phyloP scores from a whole-genome alignment of 37 sponge, comb jelly and placozoan species.

The Mnemiopsis leidyi region DNA sequence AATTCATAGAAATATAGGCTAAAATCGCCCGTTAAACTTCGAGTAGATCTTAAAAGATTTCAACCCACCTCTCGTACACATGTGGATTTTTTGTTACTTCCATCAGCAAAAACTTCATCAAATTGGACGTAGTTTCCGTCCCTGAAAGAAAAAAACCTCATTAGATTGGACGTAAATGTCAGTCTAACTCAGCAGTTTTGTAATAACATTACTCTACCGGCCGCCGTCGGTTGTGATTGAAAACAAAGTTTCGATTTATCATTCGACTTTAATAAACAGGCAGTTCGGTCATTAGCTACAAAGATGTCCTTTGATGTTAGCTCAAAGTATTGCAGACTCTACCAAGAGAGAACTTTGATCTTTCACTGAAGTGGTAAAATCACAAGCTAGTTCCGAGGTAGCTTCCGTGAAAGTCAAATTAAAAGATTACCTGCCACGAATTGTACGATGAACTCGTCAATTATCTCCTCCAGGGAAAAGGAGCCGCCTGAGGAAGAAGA shows the following conservation, averaged over 20 bases:
- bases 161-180: neutral
- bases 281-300: neutral
- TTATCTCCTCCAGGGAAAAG: conserved; percentile 40
- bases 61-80: conserved; percentile 13
- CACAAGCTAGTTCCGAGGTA: neutral
- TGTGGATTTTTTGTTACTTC: conserved; percentile 24
- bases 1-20: no score
- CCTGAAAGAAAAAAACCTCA: neutral
- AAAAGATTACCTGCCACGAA: neutral
- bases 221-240: neutral
- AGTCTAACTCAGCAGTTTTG: neutral
- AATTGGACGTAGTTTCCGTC: conserved; percentile 22
- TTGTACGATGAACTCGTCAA: conserved; percentile 19
- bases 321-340: neutral
- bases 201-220: neutral
- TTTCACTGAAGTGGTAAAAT: neutral
- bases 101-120: conserved; percentile 44
- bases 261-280: neutral
- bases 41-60: no score
- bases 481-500: neutral
- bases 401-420: neutral
- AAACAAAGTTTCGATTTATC: neutral
- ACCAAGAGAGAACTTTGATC: neutral
- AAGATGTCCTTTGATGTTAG: neutral
- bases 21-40: no score